Evolutionary conservation across 2,797 vertebrate species (phyloP), one percentile per base, ranked within the genome.

Genomic region (Sparidentex hasta): DNA sequence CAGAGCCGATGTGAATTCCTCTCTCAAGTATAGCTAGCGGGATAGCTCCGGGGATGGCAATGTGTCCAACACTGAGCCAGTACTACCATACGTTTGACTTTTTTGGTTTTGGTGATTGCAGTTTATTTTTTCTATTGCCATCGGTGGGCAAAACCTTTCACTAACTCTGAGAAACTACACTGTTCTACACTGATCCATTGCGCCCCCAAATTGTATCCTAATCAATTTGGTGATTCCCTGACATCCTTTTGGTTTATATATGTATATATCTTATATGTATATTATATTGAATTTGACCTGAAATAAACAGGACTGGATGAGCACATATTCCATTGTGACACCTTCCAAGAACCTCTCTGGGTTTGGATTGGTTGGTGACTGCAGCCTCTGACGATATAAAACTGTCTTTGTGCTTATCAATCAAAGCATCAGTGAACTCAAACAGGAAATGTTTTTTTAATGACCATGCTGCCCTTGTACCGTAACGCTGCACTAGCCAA

Each of bases 391-490:
- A 76, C 64, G 38, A 82, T 69, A 85, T 72, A 86, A 87, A 88
- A 90, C 83, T 50, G 76, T 91, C 88, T 90, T 91, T 94, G 88
- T 92, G 89, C 88, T 91, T 91, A 92, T 92, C 92, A 78, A 65
- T 82, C 65, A 48, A 78, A 85, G 74, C 83, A 93, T 90, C 92
- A 46, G 84, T 51, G 56, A 84, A 87, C 81, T 90, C 82, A 84
- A 88, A 90, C 88, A 92, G 94, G 92, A 94, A 95, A 95, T 94
- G 86, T 82, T 78, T 84, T 91, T 92, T 89, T 92, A 95, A 95
- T 93, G 84, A 78, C 86, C 72, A 38, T 14, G 62, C 82, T 84
- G 90, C 75, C 87, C 84, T 76, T 90, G 90, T 90, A 92, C 91
- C 87, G 80, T 89, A 90, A 93, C 91, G 68, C 74, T 71, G 50